These are phyloP conservation scores for Callorhinus ursinus DNA, from an alignment of 2,113 vertebrate genomes.

Conservation along the genomic window DNA sequence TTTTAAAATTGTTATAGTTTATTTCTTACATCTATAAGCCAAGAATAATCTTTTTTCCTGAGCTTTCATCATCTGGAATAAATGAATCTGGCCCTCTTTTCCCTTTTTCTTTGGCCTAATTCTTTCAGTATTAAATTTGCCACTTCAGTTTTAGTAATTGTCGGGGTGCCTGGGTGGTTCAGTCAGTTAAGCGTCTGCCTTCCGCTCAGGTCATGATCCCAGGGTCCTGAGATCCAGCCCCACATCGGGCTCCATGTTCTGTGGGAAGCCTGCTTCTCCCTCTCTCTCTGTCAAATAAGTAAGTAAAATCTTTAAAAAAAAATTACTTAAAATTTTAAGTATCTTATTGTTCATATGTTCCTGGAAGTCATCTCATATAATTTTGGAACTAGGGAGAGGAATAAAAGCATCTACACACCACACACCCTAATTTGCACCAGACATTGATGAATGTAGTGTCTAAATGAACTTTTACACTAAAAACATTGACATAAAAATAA, in stretches of 20 bases:
- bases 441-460: neutral
- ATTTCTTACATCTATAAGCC: neutral
- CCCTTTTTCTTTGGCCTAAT: neutral
- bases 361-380: neutral
- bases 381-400: neutral
- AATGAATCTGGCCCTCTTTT: neutral
- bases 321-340: no score
- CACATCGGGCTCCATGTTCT: no score
- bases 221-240: no score
- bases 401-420: neutral
- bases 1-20: neutral
- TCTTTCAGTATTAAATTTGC: neutral
- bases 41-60: neutral
- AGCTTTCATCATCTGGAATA: neutral
- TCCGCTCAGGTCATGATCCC: no score
- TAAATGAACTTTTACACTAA: constrained; percentile 3
- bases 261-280: no score
- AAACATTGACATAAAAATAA: neutral
- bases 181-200: no score
- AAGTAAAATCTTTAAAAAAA: no score
- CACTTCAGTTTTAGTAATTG: neutral
- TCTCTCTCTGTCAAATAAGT: no score
- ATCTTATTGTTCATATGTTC: neutral
- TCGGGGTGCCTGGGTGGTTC: neutral
- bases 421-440: neutral